Conservation (phyloP, 2,888 invertebrate species). For the Prenolepis imparis region DNA sequence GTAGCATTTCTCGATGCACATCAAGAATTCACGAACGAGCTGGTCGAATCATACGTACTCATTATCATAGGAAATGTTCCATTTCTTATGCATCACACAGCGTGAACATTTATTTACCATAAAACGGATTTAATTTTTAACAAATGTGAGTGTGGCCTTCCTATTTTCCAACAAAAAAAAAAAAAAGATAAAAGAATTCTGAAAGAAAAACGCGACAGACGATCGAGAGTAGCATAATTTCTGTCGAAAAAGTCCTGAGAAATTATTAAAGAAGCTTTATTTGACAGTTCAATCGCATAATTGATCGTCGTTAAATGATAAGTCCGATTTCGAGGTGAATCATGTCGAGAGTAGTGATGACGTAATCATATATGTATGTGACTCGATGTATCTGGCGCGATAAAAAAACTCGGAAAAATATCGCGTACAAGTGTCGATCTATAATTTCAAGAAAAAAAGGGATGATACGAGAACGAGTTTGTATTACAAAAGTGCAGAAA, state of each 20-base stretch:
- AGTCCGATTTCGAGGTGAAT: slow-evolving; percentile 40
- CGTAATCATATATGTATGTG: slow-evolving; percentile 55
- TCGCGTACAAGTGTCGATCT: slow-evolving; percentile 49
- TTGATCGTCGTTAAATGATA: neutral
- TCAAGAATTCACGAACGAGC: slow-evolving; percentile 45
- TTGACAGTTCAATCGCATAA: neutral
- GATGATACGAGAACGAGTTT: neutral
- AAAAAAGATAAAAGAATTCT: slow-evolving; percentile 10
- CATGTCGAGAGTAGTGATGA: slow-evolving; percentile 62
- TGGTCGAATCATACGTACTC: slow-evolving; percentile 55
- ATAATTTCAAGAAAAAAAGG: slow-evolving; percentile 32
- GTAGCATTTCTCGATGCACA: slow-evolving; percentile 67
- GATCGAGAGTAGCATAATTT: neutral
- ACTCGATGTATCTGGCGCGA: neutral
- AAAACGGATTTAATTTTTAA: slow-evolving; percentile 81
- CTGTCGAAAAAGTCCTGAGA: neutral
- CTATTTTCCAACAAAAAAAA: slow-evolving; percentile 65
- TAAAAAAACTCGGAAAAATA: neutral
- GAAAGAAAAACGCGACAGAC: slow-evolving; percentile 9
- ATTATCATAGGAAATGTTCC: slow-evolving; percentile 75
- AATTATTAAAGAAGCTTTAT: neutral
- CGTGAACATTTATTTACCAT: slow-evolving; percentile 82
- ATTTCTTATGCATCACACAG: slow-evolving; percentile 78
- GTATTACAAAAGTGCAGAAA: neutral
- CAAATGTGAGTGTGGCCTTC: slow-evolving; percentile 82